Percentiles rank a stretch among this genome's conserved stretches.
These are phyloP conservation scores for Batillaria attramentaria DNA, from an alignment of 1,140 invertebrate genomes.

Conservation along the genomic window DNA sequence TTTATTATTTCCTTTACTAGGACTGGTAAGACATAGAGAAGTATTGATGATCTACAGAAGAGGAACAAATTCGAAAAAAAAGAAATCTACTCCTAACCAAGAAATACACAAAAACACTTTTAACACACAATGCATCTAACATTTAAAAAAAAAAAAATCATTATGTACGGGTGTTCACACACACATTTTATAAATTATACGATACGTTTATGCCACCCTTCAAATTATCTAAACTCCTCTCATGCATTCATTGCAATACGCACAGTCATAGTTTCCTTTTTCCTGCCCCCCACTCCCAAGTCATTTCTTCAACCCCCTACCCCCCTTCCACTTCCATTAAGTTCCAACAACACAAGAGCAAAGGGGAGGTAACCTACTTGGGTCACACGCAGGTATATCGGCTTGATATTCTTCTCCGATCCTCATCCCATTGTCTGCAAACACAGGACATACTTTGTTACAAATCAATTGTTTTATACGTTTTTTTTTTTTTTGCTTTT, in stretches of 20 bases:
- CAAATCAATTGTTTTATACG: background rate
- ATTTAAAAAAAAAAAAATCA: too few relatives aligned
- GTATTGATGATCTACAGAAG: too few relatives aligned
- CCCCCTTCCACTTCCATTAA: background rate
- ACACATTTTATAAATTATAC: too few relatives aligned
- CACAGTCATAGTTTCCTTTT: background rate
- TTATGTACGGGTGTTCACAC: too few relatives aligned
- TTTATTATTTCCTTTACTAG: too few relatives aligned
- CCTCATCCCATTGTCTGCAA: conserved; percentile 89
- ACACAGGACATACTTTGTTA: conserved; percentile 20
- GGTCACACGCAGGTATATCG: conserved; percentile 83
- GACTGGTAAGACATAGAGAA: too few relatives aligned
- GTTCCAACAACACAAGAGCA: background rate
- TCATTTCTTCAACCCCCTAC: background rate
- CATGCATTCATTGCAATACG: background rate
- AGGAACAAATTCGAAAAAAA: too few relatives aligned
- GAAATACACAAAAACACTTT: too few relatives aligned
- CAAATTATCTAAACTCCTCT: background rate
- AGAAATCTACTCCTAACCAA: too few relatives aligned
- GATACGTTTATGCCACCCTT: too few relatives aligned
- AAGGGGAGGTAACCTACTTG: conserved; percentile 72
- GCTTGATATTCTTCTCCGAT: conserved; percentile 96
- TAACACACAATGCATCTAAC: too few relatives aligned
- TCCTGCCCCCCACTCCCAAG: background rate
- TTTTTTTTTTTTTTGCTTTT: conserved; percentile 1